phyloP scores from a whole-genome alignment of 2,797 vertebrate genomes.

The Tapera naevia region DNA sequence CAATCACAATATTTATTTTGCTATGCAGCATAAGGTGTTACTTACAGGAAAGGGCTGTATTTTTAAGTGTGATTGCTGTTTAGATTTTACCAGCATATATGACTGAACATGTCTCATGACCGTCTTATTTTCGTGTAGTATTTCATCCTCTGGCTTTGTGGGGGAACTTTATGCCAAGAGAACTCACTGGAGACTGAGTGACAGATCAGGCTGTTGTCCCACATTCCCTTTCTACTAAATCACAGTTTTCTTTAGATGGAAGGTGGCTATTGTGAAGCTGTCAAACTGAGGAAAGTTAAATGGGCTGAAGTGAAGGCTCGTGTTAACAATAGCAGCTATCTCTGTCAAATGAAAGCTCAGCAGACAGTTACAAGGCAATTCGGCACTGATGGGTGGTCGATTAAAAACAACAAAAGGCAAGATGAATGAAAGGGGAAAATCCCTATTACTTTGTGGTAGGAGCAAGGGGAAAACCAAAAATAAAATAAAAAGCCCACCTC shows the following conservation, averaged over 20 bases:
- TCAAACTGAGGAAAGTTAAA: slow-evolving; percentile 78
- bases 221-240: slow-evolving; percentile 78
- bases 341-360: slow-evolving; percentile 74
- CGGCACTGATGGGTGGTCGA: slow-evolving; percentile 73
- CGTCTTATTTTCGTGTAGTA: slow-evolving; percentile 35
- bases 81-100: slow-evolving; percentile 20
- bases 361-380: slow-evolving; percentile 77
- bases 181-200: slow-evolving; percentile 70
- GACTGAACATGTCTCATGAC: slow-evolving; percentile 28
- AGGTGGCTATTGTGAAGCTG: slow-evolving; percentile 80
- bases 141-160: slow-evolving; percentile 51
- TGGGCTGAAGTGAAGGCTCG: slow-evolving; percentile 71
- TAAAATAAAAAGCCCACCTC: slow-evolving; percentile 61
- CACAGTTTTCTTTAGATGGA: slow-evolving; percentile 76
- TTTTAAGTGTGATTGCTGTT: slow-evolving; percentile 19
- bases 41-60: slow-evolving; percentile 6
- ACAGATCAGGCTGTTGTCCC: slow-evolving; percentile 70
- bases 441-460: slow-evolving; percentile 45
- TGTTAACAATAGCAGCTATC: slow-evolving; percentile 78
- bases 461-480: slow-evolving; percentile 42
- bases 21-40: background rate
- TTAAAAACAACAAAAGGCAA: slow-evolving; percentile 76
- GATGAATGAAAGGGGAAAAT: slow-evolving; percentile 65
- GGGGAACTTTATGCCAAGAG: slow-evolving; percentile 60
- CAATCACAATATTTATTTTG: slow-evolving; percentile 49